Percentiles rank a stretch among this genome's conserved stretches.
Conservation (phyloP, 1,140 invertebrate genomes). For the Plectus sambesii region DNA sequence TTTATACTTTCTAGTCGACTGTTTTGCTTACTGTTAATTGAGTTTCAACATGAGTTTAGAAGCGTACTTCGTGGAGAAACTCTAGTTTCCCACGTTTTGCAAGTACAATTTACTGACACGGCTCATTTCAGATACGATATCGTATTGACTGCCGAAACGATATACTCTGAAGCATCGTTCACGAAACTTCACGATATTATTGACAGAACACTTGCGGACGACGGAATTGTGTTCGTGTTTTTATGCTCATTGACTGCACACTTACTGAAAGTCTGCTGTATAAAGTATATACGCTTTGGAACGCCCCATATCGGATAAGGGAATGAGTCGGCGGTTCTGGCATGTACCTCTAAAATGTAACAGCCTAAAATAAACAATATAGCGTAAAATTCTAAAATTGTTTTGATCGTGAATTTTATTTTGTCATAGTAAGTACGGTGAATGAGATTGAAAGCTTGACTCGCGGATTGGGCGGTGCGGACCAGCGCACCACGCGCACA, state of each 20-base stretch:
- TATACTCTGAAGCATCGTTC: constrained; percentile 44
- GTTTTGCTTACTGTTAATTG: no score
- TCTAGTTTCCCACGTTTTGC: no score
- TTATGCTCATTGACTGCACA: neutral
- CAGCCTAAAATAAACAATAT: no score
- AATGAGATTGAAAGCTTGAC: no score
- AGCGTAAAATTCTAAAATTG: no score
- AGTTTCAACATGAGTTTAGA: neutral
- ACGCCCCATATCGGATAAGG: neutral
- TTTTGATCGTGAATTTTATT: no score
- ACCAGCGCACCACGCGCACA: no score
- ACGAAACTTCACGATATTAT: constrained; percentile 39
- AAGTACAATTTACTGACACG: no score
- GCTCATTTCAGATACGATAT: constrained; percentile 44
- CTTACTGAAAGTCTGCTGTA: neutral
- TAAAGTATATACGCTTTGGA: neutral
- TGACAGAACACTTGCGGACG: constrained; percentile 24
- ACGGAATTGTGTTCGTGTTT: constrained; percentile 35
- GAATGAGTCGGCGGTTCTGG: neutral
- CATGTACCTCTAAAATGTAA: neutral
- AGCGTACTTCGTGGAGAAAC: no score
- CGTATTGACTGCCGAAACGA: constrained; percentile 47
- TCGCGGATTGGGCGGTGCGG: no score
- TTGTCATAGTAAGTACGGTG: no score
- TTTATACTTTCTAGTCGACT: neutral